A percentile compares a stretch with the other conserved stretches of the same genome.
phyloP scores from a whole-genome alignment of 2,888 invertebrate species.

The Limenitis camilla region DNA sequence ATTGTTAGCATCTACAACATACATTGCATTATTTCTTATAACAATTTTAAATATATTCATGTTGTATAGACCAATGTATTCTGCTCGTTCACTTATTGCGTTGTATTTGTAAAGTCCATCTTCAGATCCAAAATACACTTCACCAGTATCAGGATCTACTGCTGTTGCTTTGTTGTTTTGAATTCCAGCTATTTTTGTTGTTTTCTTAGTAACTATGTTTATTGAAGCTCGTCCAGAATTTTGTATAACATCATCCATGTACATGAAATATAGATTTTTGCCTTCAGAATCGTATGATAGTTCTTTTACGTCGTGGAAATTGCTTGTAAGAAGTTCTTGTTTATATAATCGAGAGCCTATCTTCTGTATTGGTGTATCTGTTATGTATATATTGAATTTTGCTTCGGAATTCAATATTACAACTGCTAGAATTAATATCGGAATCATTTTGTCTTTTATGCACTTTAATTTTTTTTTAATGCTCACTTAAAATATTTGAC shows the following conservation, averaged over 20 bases:
- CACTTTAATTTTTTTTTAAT: background rate
- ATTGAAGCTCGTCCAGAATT: slow-evolving; percentile 56
- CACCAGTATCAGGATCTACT: slow-evolving; percentile 50
- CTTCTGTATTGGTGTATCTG: slow-evolving; percentile 47
- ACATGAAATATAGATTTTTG: slow-evolving; percentile 60
- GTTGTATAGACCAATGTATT: slow-evolving; percentile 54
- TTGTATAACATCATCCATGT: slow-evolving; percentile 56
- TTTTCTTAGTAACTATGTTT: slow-evolving; percentile 51
- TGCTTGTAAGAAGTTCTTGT: slow-evolving; percentile 48
- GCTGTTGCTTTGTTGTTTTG: slow-evolving; percentile 57
- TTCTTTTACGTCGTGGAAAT: slow-evolving; percentile 49
- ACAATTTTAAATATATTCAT: slow-evolving; percentile 58
- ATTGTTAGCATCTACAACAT: slow-evolving; percentile 54
- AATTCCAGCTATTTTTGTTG: slow-evolving; percentile 49
- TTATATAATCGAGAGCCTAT: slow-evolving; percentile 55
- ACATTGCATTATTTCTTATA: slow-evolving; percentile 56
- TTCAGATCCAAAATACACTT: slow-evolving; percentile 62
- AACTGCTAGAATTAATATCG: slow-evolving; percentile 26
- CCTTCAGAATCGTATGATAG: slow-evolving; percentile 57
- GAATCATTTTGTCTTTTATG: slow-evolving; percentile 24
- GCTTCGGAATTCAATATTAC: slow-evolving; percentile 38
- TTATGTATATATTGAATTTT: slow-evolving; percentile 41
- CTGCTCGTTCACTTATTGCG: slow-evolving; percentile 41
- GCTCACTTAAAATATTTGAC: background rate
- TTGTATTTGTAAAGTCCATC: slow-evolving; percentile 60